Base-by-base conservation (phyloP, 2,888 invertebrate species). In the Eristalinus aeneus region DNA sequence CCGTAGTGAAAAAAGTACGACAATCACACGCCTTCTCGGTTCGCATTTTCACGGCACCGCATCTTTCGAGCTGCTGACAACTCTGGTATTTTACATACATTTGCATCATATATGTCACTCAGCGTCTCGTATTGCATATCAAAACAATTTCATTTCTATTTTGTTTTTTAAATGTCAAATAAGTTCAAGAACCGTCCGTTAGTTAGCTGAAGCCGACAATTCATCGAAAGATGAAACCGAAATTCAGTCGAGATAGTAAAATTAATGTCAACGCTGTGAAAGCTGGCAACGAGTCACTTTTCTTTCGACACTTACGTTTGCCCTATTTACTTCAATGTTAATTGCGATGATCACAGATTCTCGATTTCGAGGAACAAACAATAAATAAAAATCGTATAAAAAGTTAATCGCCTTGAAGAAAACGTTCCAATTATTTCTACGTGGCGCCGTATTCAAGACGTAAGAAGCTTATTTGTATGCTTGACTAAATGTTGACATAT, bases 341-440 rank as follows among this genome's bases (percentile, higher is more conserved):
- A 46, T 46, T 46, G 1, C 46, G 46, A 46, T 16, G 46, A 46
- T 16, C 46, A 46, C 46, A 8, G 46, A 16, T 46, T 46, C 16
- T 8, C 16, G 16, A 46, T 46, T 46, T 46, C 16, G 46, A 46
- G 46, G 46, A 56, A 56, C 22, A 22, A 54, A 54, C 11, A 11
- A 31, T 20, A 20, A 54, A 68, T 22, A 34, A 32, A 60, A 61
- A 72, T n/a, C 20, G 27, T 39, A 39, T 58, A 67, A 36, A 56
- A 23, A 56, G 23, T 23, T 56, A 56, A 56, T 56, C 68, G 68
- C 60, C 64, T 32, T 46, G 46, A 75, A 39, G 65, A 67, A 67
- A 82, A 65, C 60, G 76, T 67, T 82, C 75, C 81, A 82, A 61
- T 76, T 76, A 56, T 10, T 39, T 10, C 27, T 61, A 67, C 76